Percentiles rank a stretch among this genome's conserved stretches.
Conservation (phyloP, 2,113 vertebrate genomes). For the Coregonus clupeaformis region DNA sequence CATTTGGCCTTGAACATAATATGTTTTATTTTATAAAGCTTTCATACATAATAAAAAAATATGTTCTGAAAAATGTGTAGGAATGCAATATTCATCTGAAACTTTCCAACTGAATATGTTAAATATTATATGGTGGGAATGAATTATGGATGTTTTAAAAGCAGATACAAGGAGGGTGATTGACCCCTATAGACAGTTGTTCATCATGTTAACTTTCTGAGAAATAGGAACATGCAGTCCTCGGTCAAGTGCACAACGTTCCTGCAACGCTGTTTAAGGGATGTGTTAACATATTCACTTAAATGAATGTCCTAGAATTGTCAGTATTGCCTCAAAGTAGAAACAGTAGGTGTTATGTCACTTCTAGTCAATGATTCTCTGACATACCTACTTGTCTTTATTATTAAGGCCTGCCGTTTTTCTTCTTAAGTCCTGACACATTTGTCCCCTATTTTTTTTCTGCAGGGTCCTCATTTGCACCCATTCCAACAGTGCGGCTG, state of each 20-base stretch:
- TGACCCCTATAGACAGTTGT: slow-evolving; percentile 13
- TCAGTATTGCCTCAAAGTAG: no score
- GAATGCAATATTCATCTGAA: slow-evolving; percentile 56
- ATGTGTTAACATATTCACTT: no score
- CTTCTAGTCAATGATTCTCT: no score
- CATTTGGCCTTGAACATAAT: not conserved
- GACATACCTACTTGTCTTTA: no score
- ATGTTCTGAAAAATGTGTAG: slow-evolving; percentile 27
- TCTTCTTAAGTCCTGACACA: not conserved
- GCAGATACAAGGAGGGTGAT: slow-evolving; percentile 33
- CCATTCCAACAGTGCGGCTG: slow-evolving; percentile 99
- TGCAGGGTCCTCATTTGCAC: slow-evolving; percentile 99
- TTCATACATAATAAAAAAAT: slow-evolving; percentile 35
- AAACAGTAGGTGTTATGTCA: no score
- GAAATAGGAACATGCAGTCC: not conserved
- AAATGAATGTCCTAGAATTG: no score
- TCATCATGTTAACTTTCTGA: slow-evolving; percentile 10
- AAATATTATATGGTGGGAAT: slow-evolving; percentile 43
- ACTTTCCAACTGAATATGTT: slow-evolving; percentile 35
- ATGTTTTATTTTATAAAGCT: not conserved
- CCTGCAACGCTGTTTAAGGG: not conserved
- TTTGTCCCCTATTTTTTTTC: slow-evolving; percentile 46
- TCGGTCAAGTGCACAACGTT: not conserved
- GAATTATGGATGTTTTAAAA: slow-evolving; percentile 67
- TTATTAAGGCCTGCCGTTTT: no score